These are phyloP conservation scores for Drosophila kikkawai DNA, from an alignment of 1,140 invertebrate species.

Conservation along the genomic window DNA sequence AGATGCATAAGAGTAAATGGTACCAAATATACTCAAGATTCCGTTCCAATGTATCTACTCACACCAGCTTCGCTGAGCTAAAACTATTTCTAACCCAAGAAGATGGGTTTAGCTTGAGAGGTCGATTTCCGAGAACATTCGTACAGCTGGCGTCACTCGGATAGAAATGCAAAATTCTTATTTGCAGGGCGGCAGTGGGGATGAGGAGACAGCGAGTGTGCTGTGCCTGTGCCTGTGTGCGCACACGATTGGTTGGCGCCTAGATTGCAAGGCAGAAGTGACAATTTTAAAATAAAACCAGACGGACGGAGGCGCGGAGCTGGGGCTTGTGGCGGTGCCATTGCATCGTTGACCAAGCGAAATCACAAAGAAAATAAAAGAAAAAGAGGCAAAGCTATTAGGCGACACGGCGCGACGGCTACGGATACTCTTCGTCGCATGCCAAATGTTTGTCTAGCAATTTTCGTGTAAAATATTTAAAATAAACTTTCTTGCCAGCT, in stretches of 20 bases:
- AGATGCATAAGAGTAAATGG: background rate
- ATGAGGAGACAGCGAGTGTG: conserved; percentile 8
- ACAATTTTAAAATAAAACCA: conserved; percentile 71
- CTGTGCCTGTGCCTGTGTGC: background rate
- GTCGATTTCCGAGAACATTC: conserved; percentile 22
- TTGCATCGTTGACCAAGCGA: conserved; percentile 37
- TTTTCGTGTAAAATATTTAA: conserved; percentile 38
- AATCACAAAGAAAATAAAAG: conserved; percentile 14
- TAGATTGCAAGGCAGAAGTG: conserved; percentile 52
- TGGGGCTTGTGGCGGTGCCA: conserved; percentile 9
- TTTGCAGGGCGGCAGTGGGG: conserved; percentile 29
- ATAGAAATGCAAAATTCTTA: conserved; percentile 43
- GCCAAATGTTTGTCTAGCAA: conserved; percentile 44
- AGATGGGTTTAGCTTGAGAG: conserved; percentile 8
- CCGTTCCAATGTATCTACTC: background rate
- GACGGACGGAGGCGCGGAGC: conserved; percentile 3
- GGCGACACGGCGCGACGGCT: conserved; percentile 33
- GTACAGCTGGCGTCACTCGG: conserved; percentile 60
- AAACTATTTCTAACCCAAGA: conserved; percentile 15
- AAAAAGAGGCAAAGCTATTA: conserved; percentile 35
- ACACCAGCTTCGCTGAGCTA: background rate
- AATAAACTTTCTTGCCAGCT: conserved; percentile 15
- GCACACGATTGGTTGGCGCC: conserved; percentile 60
- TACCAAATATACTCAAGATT: background rate
- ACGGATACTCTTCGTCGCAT: conserved; percentile 30